phyloP scores from a whole-genome alignment of 2,797 vertebrate species.

The Dallia pectoralis region DNA sequence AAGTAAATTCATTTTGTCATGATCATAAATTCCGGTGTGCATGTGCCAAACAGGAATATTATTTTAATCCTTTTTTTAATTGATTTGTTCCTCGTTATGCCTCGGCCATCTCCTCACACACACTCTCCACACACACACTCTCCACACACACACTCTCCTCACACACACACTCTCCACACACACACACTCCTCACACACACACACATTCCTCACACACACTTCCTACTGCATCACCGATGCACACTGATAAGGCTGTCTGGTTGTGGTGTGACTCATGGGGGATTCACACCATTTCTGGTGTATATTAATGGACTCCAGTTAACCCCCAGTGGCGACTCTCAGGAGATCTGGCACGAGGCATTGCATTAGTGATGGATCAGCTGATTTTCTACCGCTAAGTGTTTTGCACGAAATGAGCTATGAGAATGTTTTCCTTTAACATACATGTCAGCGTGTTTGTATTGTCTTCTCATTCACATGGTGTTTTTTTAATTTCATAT shows the following conservation, averaged over 20 bases:
- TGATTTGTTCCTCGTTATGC: neutral
- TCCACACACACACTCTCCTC: conserved; percentile 34
- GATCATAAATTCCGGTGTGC: neutral
- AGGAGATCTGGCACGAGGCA: neutral
- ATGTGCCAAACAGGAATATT: neutral
- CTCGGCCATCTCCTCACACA: neutral
- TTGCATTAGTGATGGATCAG: conserved; percentile 2
- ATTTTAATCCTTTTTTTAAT: neutral
- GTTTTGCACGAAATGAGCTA: neutral
- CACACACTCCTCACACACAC: conserved; percentile 25
- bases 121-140: conserved; percentile 49
- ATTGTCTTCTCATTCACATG: too few species aligned
- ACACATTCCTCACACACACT: conserved; percentile 27
- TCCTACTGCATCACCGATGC: conserved; percentile 25
- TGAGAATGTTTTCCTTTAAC: neutral
- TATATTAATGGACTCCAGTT: conserved; percentile 3
- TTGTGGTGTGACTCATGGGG: conserved; percentile 29
- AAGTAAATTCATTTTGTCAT: neutral
- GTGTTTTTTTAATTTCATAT: too few species aligned
- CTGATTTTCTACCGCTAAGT: conserved; percentile 7
- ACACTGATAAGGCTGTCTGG: conserved; percentile 24
- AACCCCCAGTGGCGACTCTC: neutral
- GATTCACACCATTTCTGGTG: conserved; percentile 23
- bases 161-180: conserved; percentile 39
- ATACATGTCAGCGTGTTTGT: too few species aligned